Conservation (phyloP, 1,140 invertebrate species). For the Oreohelix idahoensis region DNA sequence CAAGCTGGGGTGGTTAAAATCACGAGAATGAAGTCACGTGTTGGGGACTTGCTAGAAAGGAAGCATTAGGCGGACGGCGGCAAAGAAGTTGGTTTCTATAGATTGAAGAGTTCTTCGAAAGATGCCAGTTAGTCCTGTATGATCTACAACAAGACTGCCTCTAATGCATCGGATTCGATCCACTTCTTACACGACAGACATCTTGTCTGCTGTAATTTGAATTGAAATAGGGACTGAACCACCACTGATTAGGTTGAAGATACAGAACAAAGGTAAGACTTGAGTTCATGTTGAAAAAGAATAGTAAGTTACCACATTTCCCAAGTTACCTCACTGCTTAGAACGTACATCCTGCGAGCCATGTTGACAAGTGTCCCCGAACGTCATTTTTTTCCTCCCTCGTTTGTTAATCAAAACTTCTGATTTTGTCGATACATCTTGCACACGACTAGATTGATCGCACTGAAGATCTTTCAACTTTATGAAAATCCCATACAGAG, state of each 20-base stretch:
- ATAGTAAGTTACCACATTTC: not conserved
- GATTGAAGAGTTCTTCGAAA: not conserved
- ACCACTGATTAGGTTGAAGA: not conserved
- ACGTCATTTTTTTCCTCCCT: not conserved
- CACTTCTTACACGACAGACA: not conserved
- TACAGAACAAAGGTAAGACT: not conserved
- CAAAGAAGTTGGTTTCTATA: not conserved
- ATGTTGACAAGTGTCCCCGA: not conserved
- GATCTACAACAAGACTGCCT: not conserved
- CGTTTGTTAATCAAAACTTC: not conserved
- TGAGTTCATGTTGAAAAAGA: not conserved
- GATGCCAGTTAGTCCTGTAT: not conserved
- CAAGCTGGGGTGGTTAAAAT: constrained; percentile 16
- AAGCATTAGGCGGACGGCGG: constrained; percentile 10
- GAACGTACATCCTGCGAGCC: not conserved
- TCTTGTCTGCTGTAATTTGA: constrained; percentile 2
- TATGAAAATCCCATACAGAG: too few species aligned
- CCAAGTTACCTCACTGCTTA: too few species aligned
- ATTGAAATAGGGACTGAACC: not conserved
- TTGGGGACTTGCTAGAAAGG: not conserved
- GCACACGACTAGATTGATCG: too few species aligned
- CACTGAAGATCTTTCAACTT: too few species aligned
- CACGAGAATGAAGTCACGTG: constrained; percentile 5
- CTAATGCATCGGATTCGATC: not conserved
- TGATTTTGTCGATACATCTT: not conserved